Conservation (phyloP, 2,113 vertebrate species). For the Tor tambroides region DNA sequence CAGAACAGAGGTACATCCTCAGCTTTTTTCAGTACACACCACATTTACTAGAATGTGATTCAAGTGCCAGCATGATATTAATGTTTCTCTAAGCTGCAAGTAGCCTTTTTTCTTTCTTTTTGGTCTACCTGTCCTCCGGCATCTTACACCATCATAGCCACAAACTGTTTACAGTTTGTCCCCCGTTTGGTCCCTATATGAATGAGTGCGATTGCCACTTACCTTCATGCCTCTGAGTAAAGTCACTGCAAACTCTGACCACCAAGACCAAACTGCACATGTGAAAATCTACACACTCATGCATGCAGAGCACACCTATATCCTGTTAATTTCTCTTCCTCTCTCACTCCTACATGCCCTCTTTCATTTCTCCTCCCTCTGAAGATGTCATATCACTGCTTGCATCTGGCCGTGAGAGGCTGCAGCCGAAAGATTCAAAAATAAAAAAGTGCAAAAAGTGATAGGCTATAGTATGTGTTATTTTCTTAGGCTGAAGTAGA, state of each 20-base stretch:
- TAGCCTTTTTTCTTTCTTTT: not conserved
- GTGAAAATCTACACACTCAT: conserved; percentile 4
- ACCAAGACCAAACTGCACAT: conserved; percentile 36
- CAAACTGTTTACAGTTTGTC: not conserved
- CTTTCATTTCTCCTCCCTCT: conserved; percentile 16
- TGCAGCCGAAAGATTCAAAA: conserved; percentile 1
- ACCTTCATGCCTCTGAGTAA: conserved; percentile 40
- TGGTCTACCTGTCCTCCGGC: conserved; percentile 10
- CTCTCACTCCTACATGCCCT: conserved; percentile 17
- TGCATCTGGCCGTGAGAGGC: not conserved
- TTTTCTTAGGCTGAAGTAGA: conserved; percentile 16
- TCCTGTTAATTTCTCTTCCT: conserved; percentile 49
- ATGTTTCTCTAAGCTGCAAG: not conserved
- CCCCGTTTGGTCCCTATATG: too few relatives aligned
- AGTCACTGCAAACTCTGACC: not conserved
- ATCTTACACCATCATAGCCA: not conserved
- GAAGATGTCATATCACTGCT: conserved; percentile 8
- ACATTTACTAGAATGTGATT: not conserved
- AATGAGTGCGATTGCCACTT: conserved; percentile 28
- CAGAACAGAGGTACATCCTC: not conserved
- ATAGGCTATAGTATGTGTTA: too few relatives aligned
- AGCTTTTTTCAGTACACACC: not conserved
- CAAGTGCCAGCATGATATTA: not conserved
- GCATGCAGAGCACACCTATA: conserved; percentile 22
- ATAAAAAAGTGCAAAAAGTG: not conserved